Conservation (phyloP, 2,113 vertebrate genomes). For the Pantherophis guttatus region DNA sequence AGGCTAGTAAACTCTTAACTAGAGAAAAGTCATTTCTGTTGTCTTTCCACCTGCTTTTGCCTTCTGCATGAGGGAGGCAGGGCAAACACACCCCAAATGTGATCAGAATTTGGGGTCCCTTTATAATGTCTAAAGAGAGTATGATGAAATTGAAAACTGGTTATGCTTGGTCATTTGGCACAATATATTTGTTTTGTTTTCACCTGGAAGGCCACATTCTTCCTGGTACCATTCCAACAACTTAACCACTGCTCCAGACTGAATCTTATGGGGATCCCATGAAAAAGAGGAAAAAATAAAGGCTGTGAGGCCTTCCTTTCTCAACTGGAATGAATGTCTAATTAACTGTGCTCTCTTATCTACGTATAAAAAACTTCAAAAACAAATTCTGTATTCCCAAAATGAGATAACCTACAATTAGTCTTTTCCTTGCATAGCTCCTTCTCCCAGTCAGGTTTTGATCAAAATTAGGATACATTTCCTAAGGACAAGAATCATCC, state of each 20-base stretch:
- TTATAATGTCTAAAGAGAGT: neutral
- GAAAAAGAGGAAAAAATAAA: neutral
- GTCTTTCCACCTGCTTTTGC: neutral
- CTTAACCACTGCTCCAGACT: neutral
- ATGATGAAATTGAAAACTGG: neutral
- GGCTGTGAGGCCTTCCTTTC: neutral
- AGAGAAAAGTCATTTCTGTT: neutral
- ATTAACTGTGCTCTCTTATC: neutral
- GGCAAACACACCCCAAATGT: neutral
- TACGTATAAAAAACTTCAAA: neutral
- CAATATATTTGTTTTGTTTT: neutral
- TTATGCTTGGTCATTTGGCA: neutral
- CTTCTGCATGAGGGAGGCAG: neutral
- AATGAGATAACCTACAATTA: neutral
- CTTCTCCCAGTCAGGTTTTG: neutral
- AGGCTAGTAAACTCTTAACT: neutral
- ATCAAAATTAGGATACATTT: neutral
- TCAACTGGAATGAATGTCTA: neutral
- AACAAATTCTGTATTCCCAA: neutral
- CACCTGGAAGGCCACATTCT: neutral
- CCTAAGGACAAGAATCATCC: neutral
- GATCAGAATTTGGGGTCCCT: neutral
- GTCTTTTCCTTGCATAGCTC: neutral
- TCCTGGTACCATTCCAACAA: neutral
- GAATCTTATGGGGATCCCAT: neutral